Evolutionary conservation across 2,797 vertebrate genomes (phyloP).

Genomic region (Gymnoscopelus braueri): DNA sequence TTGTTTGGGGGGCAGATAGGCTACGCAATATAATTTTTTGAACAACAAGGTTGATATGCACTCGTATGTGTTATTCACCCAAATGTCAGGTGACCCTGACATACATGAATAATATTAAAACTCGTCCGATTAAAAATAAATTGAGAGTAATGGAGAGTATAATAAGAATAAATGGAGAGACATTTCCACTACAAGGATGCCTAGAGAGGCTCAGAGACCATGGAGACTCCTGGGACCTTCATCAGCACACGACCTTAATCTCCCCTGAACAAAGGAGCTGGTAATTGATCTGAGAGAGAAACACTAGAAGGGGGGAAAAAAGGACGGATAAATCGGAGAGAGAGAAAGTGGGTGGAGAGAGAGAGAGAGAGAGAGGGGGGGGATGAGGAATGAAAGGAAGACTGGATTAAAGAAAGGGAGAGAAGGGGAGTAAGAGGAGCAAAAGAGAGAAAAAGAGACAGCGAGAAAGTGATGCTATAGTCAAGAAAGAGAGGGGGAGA

Average conservation of each 20-base stretch:
- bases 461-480: no score
- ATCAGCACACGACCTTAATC: slow-evolving; percentile 65
- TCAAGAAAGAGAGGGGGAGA: not conserved
- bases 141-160: not conserved
- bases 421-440: not conserved
- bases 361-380: slow-evolving; percentile 46
- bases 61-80: slow-evolving; percentile 34
- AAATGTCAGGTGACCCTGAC: slow-evolving; percentile 35
- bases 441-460: not conserved
- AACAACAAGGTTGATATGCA: not conserved
- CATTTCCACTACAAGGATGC: slow-evolving; percentile 43
- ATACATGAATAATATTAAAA: slow-evolving; percentile 6
- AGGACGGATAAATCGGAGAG: slow-evolving; percentile 19
- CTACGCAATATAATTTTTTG: not conserved
- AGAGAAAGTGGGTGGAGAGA: slow-evolving; percentile 55
- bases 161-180: slow-evolving; percentile 30
- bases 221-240: slow-evolving; percentile 47
- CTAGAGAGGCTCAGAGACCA: slow-evolving; percentile 32
- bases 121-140: slow-evolving; percentile 14
- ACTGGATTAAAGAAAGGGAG: not conserved
- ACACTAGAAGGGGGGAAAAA: not conserved
- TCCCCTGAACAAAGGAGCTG: slow-evolving; percentile 59
- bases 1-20: no score
- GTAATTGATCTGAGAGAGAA: slow-evolving; percentile 55
- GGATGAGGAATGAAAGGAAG: slow-evolving; percentile 38